Evolutionary conservation across 2,797 vertebrate species (phyloP).

Genomic region (Coregonus ussuriensis): DNA sequence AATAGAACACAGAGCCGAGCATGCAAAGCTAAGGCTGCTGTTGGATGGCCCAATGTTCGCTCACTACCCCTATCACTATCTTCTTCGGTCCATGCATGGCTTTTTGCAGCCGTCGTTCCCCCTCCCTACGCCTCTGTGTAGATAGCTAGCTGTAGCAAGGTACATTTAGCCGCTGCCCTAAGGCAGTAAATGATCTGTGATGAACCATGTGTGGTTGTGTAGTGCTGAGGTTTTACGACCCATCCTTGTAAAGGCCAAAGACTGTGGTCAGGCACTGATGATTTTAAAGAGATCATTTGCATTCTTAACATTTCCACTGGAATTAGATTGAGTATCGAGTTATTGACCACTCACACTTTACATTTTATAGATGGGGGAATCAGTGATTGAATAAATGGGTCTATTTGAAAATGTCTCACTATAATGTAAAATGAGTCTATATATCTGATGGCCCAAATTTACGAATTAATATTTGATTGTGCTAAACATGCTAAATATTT

Average conservation of each 20-base stretch:
- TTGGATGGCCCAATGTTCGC: conserved; percentile 35
- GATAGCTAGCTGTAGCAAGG: conserved; percentile 45
- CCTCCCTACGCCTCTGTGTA: not conserved
- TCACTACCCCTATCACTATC: not conserved
- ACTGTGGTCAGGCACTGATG: not conserved
- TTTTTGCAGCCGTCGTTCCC: not conserved
- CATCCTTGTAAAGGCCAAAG: conserved; percentile 17
- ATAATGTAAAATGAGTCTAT: too few relatives aligned
- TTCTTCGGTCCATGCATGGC: conserved; percentile 23
- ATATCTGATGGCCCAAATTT: too few relatives aligned
- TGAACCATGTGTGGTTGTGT: too few relatives aligned
- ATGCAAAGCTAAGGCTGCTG: not conserved
- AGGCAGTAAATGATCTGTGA: conserved; percentile 41
- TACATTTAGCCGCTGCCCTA: conserved; percentile 63
- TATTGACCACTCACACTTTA: not conserved
- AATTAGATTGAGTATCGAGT: not conserved
- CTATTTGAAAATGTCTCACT: not conserved
- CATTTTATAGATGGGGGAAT: not conserved
- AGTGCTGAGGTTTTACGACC: too few relatives aligned
- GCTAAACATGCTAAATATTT: conserved; percentile 7
- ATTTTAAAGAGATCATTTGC: not conserved
- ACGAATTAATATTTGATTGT: not conserved
- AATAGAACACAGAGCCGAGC: not conserved
- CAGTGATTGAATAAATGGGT: not conserved
- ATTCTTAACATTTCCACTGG: not conserved